Evolutionary conservation across 2,888 invertebrate genomes (phyloP), one percentile per base, ranked within the genome.

Genomic region (Lysandra coridon): DNA sequence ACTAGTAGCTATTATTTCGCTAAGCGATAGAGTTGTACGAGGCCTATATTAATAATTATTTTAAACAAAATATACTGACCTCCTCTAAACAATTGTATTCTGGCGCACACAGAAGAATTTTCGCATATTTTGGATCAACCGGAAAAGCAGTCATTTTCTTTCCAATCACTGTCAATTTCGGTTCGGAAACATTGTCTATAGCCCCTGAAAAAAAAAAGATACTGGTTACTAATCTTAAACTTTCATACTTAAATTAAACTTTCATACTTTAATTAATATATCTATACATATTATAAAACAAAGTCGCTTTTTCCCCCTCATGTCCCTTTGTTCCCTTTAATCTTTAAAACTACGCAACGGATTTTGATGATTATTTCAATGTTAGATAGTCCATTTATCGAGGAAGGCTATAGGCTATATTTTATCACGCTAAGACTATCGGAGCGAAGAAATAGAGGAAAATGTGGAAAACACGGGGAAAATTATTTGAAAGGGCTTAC

Each of bases 141-240:
- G 99, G 99, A 89, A 99, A 99, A 17, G 96, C 95, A 0, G 98
- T 96, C 98, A 99, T 98, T 87, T 97, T 96, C 83, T 96, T 96
- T 0, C 99, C 99, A 0, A 97, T 84, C 0, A 95, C 91, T 0
- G 98, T 99, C 82, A 99, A 92, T 88, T 96, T 95, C 1, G 96
- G 95, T 80, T 95, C 94, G 10, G 91, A 87, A 6, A 93, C 88
- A 80, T 87, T 92, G 81, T 96, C 96, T 76, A 98, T 95, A 37
- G 98, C 98, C 79, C 97, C 95, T 95, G 82, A 81, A 90, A 89
- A 23, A 73, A 23, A 73, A 80, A 73, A 73, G 73, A 40, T 6
- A 40, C 1, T 40, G 40, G 40, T 40, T 40, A 40, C 5, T 37
- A 4, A 37, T 37, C 3, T 3, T 79, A 69, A 62, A 5, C 10